Percentiles rank a stretch among this genome's conserved stretches.
These are phyloP conservation scores for Antennarius maculatus DNA, from an alignment of 2,797 vertebrate species.

Conservation along the genomic window DNA sequence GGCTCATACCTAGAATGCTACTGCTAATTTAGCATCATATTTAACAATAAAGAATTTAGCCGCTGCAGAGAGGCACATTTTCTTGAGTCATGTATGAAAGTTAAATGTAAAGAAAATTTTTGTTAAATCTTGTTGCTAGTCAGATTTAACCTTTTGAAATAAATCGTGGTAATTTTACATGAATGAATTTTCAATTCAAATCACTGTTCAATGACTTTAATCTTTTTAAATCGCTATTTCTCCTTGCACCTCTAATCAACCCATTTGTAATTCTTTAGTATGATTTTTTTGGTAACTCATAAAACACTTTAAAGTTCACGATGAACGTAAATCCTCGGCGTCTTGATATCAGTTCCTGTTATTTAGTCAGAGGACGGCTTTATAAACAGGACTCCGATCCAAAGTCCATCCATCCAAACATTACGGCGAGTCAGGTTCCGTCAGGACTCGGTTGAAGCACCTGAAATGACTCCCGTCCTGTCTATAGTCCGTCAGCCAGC, in stretches of 20 bases:
- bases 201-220: not conserved
- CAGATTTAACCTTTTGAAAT: not conserved
- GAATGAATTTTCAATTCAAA: not conserved
- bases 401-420: conserved; percentile 30
- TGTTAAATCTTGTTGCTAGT: too few relatives aligned
- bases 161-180: too few relatives aligned
- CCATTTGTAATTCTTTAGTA: not conserved
- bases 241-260: not conserved
- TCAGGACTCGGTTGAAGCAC: conserved; percentile 27
- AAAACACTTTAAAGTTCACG: conserved; percentile 1
- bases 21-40: too few relatives aligned
- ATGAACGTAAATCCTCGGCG: conserved; percentile 3
- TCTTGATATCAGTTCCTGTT: not conserved
- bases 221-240: too few relatives aligned
- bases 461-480: conserved; percentile 1
- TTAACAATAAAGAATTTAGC: not conserved
- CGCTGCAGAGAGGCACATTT: not conserved
- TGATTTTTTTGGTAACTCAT: not conserved
- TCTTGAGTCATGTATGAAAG: not conserved
- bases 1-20: too few relatives aligned
- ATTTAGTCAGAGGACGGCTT: conserved; percentile 2
- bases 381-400: conserved; percentile 1
- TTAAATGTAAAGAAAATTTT: not conserved
- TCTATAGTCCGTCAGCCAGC: conserved; percentile 9
- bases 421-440: not conserved